Evolutionary conservation across 2,888 invertebrate genomes (phyloP), one percentile per base, ranked within the genome.

Genomic region (Ophioninae sp.): DNA sequence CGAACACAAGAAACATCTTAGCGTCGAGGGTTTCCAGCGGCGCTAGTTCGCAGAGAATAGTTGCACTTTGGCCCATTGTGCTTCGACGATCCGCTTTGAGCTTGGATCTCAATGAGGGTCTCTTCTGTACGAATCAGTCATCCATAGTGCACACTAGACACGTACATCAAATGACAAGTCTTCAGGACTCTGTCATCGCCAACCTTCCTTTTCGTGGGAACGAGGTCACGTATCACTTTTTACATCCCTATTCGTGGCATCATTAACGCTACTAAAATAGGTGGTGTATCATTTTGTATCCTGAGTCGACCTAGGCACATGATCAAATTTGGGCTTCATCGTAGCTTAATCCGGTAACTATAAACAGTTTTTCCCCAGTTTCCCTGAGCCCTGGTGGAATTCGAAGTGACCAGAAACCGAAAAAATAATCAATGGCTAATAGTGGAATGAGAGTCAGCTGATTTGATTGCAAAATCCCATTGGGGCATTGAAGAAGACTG

Each of bases 1-100:
- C 88, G 88, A 90, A 91, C 92, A 91, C 86, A 89, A 87, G 89
- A 91, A 92, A 88, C 88, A 90, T 91, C 91, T 92, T 91, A 91
- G 89, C 88, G 87, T 73, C 80, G 51, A 61, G 73, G 58, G 71
- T 59, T 37, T 30, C 20, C 61, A 73, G 44, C 44, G 51, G 74
- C 61, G 74, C 68, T 37, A 51, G 63, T 71, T n/a, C 39, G 65
- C 69, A 44, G 63, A 75, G 75, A 56, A 71, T 67, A 79, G 51
- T 76, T 84, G 81, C 84, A 79, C 81, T 71, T 84, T 76, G 81
- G 81, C 81, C 79, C 84, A 84, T 84, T 84, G 83, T 81, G 76
- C 30, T 30, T 69, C 56, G 81, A 76, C 81, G 79, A 76, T 84
- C 75, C 74, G 72, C 79, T 79, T 76, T 68, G 68, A 84, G 59